phyloP scores from a whole-genome alignment of 2,888 invertebrate species.

The Pyrochroa serraticornis region DNA sequence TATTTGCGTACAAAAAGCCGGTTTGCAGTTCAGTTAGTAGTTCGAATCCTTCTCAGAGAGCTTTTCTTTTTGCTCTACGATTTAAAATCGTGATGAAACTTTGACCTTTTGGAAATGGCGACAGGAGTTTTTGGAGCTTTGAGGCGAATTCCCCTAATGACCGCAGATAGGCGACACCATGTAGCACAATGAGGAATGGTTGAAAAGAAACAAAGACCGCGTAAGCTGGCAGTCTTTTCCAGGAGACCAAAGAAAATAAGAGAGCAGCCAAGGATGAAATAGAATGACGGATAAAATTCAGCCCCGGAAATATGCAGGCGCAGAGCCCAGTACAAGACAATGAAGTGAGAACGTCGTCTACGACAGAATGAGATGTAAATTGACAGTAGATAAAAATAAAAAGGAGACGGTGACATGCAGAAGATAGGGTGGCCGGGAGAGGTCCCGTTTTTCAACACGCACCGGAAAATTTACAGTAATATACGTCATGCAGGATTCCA shows the following conservation, averaged over 20 bases:
- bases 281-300: constrained; percentile 14
- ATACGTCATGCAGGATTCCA: constrained; percentile 28
- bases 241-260: constrained; percentile 5
- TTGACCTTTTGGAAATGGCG: no score
- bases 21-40: constrained; percentile 26
- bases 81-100: no score
- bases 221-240: constrained; percentile 2
- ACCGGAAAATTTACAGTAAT: constrained; percentile 36
- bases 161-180: no score
- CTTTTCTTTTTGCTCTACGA: no score
- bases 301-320: constrained; percentile 17
- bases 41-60: no score
- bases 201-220: constrained; percentile 1
- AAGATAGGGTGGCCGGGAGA: constrained; percentile 26
- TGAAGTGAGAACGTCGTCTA: constrained; percentile 23
- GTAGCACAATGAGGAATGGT: no score
- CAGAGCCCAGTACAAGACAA: constrained; percentile 14
- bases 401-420: constrained; percentile 33
- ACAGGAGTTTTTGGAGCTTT: no score
- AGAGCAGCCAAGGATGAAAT: constrained; percentile 21
- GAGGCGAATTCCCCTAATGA: no score
- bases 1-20: constrained; percentile 37
- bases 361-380: constrained; percentile 45
- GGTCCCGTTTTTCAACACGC: constrained; percentile 30
- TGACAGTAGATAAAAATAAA: constrained; percentile 43